Percentiles rank a stretch among this genome's conserved stretches.
Evolutionary conservation across 1,140 invertebrate genomes (phyloP).

Genomic region (Globodera ellingtonae): DNA sequence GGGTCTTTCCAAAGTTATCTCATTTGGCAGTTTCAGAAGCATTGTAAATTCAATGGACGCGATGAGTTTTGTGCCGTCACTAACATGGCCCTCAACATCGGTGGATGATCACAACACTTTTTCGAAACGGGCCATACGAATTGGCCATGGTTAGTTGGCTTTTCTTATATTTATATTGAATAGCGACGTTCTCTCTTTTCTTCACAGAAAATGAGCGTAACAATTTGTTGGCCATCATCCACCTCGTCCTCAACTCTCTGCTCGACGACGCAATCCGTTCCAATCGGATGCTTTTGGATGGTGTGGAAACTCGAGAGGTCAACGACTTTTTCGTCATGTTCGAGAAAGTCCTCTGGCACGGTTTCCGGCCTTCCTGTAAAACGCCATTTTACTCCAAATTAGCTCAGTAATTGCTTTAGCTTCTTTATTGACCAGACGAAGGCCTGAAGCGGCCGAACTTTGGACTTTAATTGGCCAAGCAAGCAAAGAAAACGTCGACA

Average conservation of each 20-base stretch:
- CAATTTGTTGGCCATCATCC: slow-evolving; percentile 23
- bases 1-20: no score
- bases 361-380: slow-evolving; percentile 15
- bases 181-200: neutral
- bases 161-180: neutral
- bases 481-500: slow-evolving; percentile 16
- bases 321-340: slow-evolving; percentile 31
- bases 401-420: neutral
- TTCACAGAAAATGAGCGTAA: slow-evolving; percentile 28
- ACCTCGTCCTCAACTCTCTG: slow-evolving; percentile 29
- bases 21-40: no score
- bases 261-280: slow-evolving; percentile 31
- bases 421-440: slow-evolving; percentile 14
- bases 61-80: slow-evolving; percentile 23
- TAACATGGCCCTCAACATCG: neutral
- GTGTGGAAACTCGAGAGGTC: slow-evolving; percentile 26
- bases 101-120: slow-evolving; percentile 24
- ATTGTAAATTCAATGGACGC: neutral
- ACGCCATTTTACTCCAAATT: neutral
- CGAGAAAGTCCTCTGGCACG: slow-evolving; percentile 32
- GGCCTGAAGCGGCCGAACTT: slow-evolving; percentile 8
- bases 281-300: slow-evolving; percentile 16
- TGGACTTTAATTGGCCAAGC: slow-evolving; percentile 16
- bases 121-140: slow-evolving; percentile 24
- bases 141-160: slow-evolving; percentile 21